Evolutionary conservation across 2,797 vertebrate genomes (phyloP).

Genomic region (Craterocephalus amniculus): DNA sequence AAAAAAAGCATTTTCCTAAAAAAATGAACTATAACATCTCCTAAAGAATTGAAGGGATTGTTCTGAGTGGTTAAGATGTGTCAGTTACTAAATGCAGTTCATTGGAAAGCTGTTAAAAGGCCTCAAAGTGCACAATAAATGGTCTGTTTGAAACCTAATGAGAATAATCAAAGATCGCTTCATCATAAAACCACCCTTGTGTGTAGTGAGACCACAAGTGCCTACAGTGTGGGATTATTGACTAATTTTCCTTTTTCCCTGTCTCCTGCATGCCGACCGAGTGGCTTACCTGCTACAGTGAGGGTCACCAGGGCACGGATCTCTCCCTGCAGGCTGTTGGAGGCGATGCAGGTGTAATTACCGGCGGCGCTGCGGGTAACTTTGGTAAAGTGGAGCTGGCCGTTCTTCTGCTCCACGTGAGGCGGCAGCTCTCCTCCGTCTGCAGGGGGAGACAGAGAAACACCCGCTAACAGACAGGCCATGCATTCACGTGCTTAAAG

Average conservation of each 20-base stretch:
- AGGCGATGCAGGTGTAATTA: slow-evolving; percentile 95
- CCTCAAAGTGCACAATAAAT: slow-evolving; percentile 42
- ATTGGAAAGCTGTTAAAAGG: slow-evolving; percentile 51
- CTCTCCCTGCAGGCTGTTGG: slow-evolving; percentile 93
- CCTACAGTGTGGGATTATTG: slow-evolving; percentile 23
- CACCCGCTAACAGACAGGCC: neutral
- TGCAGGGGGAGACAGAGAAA: slow-evolving; percentile 65
- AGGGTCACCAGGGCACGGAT: slow-evolving; percentile 91
- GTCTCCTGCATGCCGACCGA: slow-evolving; percentile 3
- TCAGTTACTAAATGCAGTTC: slow-evolving; percentile 34
- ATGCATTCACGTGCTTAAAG: slow-evolving; percentile 17
- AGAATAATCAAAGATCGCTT: slow-evolving; percentile 35
- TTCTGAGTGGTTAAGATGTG: slow-evolving; percentile 39
- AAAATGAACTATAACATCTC: neutral
- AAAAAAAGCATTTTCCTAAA: slow-evolving; percentile 28
- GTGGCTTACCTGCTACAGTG: slow-evolving; percentile 89
- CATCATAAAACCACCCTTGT: slow-evolving; percentile 33
- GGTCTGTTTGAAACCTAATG: slow-evolving; percentile 28
- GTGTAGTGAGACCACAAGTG: slow-evolving; percentile 30
- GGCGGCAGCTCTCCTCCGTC: slow-evolving; percentile 90
- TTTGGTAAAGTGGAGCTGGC: slow-evolving; percentile 89
- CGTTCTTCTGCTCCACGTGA: slow-evolving; percentile 85
- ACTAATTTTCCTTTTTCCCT: slow-evolving; percentile 5
- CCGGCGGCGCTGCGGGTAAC: slow-evolving; percentile 90
- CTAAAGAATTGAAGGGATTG: slow-evolving; percentile 19